Conservation (phyloP, 2,888 invertebrate genomes). For the Tetragonisca angustula region DNA sequence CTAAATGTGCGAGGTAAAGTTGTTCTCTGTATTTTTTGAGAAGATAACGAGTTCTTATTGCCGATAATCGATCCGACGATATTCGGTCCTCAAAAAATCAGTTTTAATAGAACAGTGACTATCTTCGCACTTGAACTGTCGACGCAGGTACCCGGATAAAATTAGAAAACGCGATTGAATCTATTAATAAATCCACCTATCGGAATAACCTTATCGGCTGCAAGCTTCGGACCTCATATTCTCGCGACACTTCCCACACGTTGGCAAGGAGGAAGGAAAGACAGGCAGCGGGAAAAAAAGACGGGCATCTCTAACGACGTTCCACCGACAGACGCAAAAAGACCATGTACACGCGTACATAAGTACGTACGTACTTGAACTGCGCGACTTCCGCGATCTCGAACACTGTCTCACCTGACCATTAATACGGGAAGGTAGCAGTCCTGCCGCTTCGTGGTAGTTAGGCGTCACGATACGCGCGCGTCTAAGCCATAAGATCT, state of each 20-base stretch:
- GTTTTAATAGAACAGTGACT: background rate
- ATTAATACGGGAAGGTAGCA: slow-evolving; percentile 63
- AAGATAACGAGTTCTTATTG: background rate
- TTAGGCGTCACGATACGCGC: slow-evolving; percentile 52
- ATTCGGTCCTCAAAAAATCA: background rate
- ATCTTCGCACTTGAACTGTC: background rate
- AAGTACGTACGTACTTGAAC: background rate
- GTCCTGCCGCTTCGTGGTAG: slow-evolving; percentile 50
- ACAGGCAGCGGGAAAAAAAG: background rate
- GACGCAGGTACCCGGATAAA: background rate
- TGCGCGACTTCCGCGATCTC: slow-evolving; percentile 45
- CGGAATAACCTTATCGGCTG: background rate
- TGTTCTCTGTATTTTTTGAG: background rate
- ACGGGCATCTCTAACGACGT: slow-evolving; percentile 46
- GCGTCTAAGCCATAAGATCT: slow-evolving; percentile 34
- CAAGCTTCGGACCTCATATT: slow-evolving; percentile 24
- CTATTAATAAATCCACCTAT: background rate
- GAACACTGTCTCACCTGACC: slow-evolving; percentile 32
- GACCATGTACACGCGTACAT: slow-evolving; percentile 19
- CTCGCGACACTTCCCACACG: slow-evolving; percentile 41
- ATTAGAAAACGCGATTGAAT: background rate
- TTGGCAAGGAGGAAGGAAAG: slow-evolving; percentile 13
- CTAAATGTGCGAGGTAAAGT: background rate
- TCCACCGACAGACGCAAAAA: slow-evolving; percentile 35
- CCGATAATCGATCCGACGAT: rapidly evolving